Evolutionary conservation across 1,140 invertebrate species (phyloP).

Genomic region (Habropoda laboriosa): DNA sequence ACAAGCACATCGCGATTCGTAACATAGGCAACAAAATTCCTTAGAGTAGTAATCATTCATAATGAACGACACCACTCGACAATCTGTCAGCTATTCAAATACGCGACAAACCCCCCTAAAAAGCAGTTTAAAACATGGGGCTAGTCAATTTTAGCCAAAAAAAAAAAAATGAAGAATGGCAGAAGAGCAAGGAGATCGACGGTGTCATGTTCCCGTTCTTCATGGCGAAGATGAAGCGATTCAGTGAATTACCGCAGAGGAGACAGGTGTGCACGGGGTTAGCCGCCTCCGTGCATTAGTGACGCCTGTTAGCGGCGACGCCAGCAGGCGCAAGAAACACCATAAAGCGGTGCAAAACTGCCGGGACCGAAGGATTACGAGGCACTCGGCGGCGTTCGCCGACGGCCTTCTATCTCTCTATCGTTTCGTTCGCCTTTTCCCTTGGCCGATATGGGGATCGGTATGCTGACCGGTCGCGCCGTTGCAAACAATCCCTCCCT

Average conservation of each 20-base stretch:
- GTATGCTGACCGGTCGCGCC: neutral
- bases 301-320: conserved; percentile 57
- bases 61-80: too few relatives aligned
- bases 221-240: conserved; percentile 33
- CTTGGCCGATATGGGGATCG: conserved; percentile 5
- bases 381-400: neutral
- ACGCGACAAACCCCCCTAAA: too few relatives aligned
- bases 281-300: conserved; percentile 54
- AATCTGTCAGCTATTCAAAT: too few relatives aligned
- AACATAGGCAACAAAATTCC: too few relatives aligned
- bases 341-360: conserved; percentile 41
- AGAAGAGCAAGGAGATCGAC: too few relatives aligned
- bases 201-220: neutral
- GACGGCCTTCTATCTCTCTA: conserved; percentile 32
- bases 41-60: too few relatives aligned
- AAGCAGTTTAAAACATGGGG: too few relatives aligned
- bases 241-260: conserved; percentile 26
- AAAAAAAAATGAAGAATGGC: too few relatives aligned
- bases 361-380: conserved; percentile 19
- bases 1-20: too few relatives aligned
- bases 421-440: neutral
- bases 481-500: too few relatives aligned
- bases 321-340: conserved; percentile 51
- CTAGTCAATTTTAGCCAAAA: too few relatives aligned
- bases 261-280: conserved; percentile 36